phyloP scores from a whole-genome alignment of 2,797 vertebrate species.

The Girardinus metallicus region DNA sequence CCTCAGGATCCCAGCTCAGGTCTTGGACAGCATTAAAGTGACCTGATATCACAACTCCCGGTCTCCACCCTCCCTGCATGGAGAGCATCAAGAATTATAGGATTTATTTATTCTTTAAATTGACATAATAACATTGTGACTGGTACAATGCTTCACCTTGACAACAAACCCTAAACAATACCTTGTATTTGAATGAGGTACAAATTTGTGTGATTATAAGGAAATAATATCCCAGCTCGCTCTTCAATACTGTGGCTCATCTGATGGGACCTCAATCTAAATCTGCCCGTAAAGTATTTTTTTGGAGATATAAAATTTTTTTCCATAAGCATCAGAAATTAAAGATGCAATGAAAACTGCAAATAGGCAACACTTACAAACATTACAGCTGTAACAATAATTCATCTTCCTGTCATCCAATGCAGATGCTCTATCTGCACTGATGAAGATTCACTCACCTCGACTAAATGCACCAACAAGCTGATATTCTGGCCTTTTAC shows the following conservation, averaged over 20 bases:
- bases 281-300: neutral
- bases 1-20: slow-evolving; percentile 94
- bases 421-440: neutral
- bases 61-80: slow-evolving; percentile 88
- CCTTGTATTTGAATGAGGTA: neutral
- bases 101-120: neutral
- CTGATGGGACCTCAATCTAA: neutral
- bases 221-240: neutral
- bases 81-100: slow-evolving; percentile 6
- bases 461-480: neutral
- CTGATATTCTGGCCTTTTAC: neutral
- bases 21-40: slow-evolving; percentile 94
- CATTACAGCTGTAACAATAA: neutral
- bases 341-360: neutral
- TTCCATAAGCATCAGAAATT: neutral
- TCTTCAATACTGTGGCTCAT: neutral
- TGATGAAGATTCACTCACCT: neutral
- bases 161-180: too few species aligned
- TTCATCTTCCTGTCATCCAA: neutral
- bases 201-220: neutral
- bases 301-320: neutral
- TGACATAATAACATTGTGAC: neutral
- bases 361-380: neutral
- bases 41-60: slow-evolving; percentile 91
- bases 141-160: too few species aligned